These are phyloP conservation scores for Rhyacophila evoluta DNA, from an alignment of 2,888 invertebrate genomes.

Conservation along the genomic window DNA sequence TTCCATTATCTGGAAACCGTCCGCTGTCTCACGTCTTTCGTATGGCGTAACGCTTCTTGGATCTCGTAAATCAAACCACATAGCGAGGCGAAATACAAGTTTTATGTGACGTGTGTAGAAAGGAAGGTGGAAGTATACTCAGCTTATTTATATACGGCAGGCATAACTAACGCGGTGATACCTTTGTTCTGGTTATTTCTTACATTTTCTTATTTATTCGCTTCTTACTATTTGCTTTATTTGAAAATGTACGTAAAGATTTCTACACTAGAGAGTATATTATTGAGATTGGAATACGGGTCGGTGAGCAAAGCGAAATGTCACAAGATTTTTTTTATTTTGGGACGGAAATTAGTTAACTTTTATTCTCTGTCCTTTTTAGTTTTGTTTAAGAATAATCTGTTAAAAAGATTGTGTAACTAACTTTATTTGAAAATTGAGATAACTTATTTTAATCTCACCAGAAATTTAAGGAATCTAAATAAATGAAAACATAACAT, in stretches of 20 bases:
- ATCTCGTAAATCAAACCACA: constrained; percentile 51
- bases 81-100: constrained; percentile 41
- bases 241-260: constrained; percentile 32
- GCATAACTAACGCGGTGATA: constrained; percentile 37
- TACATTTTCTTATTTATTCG: constrained; percentile 36
- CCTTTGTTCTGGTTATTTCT: constrained; percentile 42
- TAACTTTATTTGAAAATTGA: too few relatives aligned
- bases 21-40: constrained; percentile 14
- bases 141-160: constrained; percentile 39
- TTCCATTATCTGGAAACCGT: constrained; percentile 33
- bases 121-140: constrained; percentile 14
- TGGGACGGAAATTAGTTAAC: background rate
- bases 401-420: too few relatives aligned
- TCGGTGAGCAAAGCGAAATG: background rate
- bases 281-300: constrained; percentile 33
- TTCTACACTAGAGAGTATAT: constrained; percentile 3
- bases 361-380: background rate
- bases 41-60: constrained; percentile 26
- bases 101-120: constrained; percentile 36
- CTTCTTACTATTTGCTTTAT: constrained; percentile 37
- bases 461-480: too few relatives aligned
- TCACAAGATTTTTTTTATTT: background rate
- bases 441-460: too few relatives aligned
- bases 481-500: too few relatives aligned
- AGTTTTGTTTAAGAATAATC: too few relatives aligned